Base-by-base conservation (phyloP, 2,797 vertebrate genomes). In the Danionella dracula region DNA sequence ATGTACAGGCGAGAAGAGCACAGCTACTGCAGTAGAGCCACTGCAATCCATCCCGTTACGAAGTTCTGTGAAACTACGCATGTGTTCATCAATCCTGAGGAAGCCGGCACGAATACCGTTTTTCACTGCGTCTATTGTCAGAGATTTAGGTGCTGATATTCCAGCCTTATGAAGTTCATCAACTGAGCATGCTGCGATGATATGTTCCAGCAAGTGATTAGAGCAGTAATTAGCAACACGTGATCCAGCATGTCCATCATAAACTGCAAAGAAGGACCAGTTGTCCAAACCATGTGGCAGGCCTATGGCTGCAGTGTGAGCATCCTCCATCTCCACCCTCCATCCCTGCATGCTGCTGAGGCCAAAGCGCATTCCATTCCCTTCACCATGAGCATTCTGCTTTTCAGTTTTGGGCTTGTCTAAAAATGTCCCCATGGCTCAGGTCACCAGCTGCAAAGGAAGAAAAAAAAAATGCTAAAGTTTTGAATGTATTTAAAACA, bases 351-450 rank as follows among this genome's bases (percentile, higher is more conserved):
- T 99, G 82, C 95, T 98, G 91, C 96, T 99, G 74, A 99, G 90
- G 74, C 94, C 97, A 0, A 92, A 99, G 62, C 89, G 93, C 76
- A 99, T 85, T 66, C 93, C 91, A 34, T 98, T 99, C 54, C 96
- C 96, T 72, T 92, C 91, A 65, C 95, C 96, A 0, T 94, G 95
- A 12, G 86, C 91, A 78, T 95, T 97, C 83, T 95, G 92, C 80
- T 99, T 99, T 78, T 99, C 96, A 4, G 96, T 99, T 92, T 97
- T 98, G 90, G 96, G 97, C 84, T 99, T 99, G 87, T 99, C 97
- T 89, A 99, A 90, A 90, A 99, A 99, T 57, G 96, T 94, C 87
- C 97, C 97, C 97, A 98, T 99, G 83, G 76, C 90, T 95, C 86
- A 87, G 75, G 76, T 83, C 78, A 77, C 71, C 81, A 84, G 87